Conservation (phyloP, 1,140 invertebrate species). For the Bombus fervidus region DNA sequence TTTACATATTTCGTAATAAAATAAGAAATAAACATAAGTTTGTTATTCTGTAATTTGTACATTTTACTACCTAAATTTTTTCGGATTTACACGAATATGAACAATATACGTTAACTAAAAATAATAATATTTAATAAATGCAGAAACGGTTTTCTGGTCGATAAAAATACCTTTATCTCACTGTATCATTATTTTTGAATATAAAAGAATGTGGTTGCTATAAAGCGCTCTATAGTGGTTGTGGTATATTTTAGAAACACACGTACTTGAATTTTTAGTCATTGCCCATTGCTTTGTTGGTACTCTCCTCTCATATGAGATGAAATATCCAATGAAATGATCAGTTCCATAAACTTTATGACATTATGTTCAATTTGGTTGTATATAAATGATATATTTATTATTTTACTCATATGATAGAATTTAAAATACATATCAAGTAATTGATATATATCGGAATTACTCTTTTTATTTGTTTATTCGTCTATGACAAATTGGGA, state of each 20-base stretch:
- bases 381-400: slow-evolving; percentile 16
- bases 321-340: slow-evolving; percentile 41
- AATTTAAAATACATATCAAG: neutral
- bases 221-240: neutral
- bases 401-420: slow-evolving; percentile 11
- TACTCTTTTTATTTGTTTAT: neutral
- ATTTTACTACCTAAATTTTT: neutral
- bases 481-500: slow-evolving; percentile 3
- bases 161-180: neutral
- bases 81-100: neutral
- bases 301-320: neutral
- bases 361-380: slow-evolving; percentile 22
- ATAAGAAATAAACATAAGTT: neutral
- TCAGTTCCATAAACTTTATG: neutral
- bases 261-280: slow-evolving; percentile 8
- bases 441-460: neutral
- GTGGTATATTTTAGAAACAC: neutral
- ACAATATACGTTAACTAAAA: neutral
- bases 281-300: neutral
- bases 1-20: neutral
- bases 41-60: neutral
- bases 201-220: neutral
- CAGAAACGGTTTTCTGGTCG: neutral
- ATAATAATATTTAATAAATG: neutral
- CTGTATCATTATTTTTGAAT: neutral